phyloP scores from a whole-genome alignment of 2,113 vertebrate genomes.

The Hypanus sabinus region DNA sequence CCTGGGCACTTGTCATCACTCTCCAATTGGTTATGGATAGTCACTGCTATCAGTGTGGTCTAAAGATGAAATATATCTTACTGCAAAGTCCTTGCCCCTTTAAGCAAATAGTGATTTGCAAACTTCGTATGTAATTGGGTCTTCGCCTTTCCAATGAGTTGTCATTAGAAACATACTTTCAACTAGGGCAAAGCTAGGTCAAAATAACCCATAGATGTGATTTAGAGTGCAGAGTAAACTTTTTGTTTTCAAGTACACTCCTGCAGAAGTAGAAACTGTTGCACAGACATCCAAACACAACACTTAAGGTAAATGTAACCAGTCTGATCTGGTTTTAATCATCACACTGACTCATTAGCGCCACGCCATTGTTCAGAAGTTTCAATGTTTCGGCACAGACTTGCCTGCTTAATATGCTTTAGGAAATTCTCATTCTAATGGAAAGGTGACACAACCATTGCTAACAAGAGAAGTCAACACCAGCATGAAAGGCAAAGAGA shows the following conservation, averaged over 20 bases:
- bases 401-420: neutral
- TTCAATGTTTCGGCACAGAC: constrained; percentile 12
- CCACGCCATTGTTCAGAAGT: constrained; percentile 24
- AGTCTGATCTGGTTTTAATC: constrained; percentile 25
- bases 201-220: neutral
- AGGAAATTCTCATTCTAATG: too few relatives aligned
- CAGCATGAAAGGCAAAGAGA: too few relatives aligned
- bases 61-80: neutral
- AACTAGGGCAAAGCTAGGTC: constrained; percentile 1
- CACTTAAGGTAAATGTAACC: constrained; percentile 4
- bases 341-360: constrained; percentile 14
- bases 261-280: neutral
- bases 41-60: neutral
- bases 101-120: neutral
- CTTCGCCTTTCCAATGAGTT: neutral
- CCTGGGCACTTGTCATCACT: neutral
- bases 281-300: neutral
- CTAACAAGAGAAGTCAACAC: too few relatives aligned
- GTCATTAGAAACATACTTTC: neutral
- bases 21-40: neutral
- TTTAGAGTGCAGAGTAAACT: neutral
- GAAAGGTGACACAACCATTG: too few relatives aligned
- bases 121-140: neutral
- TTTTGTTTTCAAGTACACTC: neutral
- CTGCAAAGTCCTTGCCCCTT: neutral